Evolutionary conservation across 2,113 vertebrate genomes (phyloP).

Genomic region (Nyctereutes procyonoides): DNA sequence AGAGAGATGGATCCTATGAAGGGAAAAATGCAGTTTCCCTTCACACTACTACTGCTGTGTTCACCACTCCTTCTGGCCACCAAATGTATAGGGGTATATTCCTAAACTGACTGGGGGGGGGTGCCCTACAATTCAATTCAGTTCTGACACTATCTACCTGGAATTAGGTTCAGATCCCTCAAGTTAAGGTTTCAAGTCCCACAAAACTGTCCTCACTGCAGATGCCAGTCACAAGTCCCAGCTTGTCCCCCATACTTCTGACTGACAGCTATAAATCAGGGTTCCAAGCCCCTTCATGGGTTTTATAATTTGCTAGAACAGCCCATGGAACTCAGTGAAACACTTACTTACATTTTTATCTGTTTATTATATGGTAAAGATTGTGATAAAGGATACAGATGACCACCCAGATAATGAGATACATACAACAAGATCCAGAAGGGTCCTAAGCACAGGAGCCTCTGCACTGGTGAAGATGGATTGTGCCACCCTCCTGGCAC

Average conservation of each 20-base stretch:
- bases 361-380: neutral
- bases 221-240: neutral
- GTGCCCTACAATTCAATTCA: neutral
- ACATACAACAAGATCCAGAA: neutral
- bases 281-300: neutral
- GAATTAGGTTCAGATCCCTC: neutral
- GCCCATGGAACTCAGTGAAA: neutral
- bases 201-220: neutral
- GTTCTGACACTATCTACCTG: neutral
- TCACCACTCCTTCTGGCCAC: neutral
- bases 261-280: neutral
- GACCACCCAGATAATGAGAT: neutral
- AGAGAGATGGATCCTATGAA: neutral
- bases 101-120: neutral
- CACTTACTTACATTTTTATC: neutral
- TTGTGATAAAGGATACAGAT: neutral
- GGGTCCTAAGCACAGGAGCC: neutral
- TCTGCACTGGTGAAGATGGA: neutral
- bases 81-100: neutral
- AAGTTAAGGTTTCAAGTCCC: neutral
- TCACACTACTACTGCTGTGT: neutral
- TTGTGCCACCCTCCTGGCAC: neutral
- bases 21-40: neutral
- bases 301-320: neutral
- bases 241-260: neutral